Evolutionary conservation across 2,888 invertebrate species (phyloP), one percentile per base, ranked within the genome.

Genomic region (Tryphoninae sp.): DNA sequence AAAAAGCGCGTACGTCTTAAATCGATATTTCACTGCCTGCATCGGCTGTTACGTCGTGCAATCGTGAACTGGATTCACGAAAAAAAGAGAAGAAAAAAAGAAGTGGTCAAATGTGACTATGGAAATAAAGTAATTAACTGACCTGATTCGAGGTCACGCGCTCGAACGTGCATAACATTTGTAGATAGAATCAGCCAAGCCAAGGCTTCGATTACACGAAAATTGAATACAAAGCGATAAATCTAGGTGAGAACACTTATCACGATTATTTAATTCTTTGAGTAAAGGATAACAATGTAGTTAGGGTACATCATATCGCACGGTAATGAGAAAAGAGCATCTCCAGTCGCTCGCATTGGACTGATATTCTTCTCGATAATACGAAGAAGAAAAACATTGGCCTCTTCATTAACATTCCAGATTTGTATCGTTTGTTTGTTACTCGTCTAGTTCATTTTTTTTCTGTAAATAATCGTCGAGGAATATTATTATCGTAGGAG

Each of bases 401-500:
- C 77, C 77, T 81, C 73, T 11, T 49, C 59, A 68, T 16, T 26
- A 73, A 68, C 77, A 77, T 81, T 81, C 77, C 81, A 8, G 49
- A 45, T 33, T 53, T 71, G 61, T 42, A 33, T 61, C 16, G 33
- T 58, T 71, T 26, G 58, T 82, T 78, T 68, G 58, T 61, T 78
- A 55, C 55, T 78, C 68, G 81, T 81, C 83, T 83, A 83, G 83
- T 83, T 81, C 64, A 16, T 64, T 33, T 49, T 74, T 49, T 73
- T 42, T 58, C 19, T 67, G 78, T 58, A 58, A 64, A 76, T 81
- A 80, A 65, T 80, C 51, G 23, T 58, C 58, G 23, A 74, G 59
- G 61, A 45, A 42, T 55, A 75, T 61, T 53, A 67, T 75, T 26
- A 42, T 19, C 55, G 42, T 22, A 55, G 53, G 19, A 33, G 7